Conservation (phyloP, 2,797 vertebrate genomes). For the Phylloscopus collybita region DNA sequence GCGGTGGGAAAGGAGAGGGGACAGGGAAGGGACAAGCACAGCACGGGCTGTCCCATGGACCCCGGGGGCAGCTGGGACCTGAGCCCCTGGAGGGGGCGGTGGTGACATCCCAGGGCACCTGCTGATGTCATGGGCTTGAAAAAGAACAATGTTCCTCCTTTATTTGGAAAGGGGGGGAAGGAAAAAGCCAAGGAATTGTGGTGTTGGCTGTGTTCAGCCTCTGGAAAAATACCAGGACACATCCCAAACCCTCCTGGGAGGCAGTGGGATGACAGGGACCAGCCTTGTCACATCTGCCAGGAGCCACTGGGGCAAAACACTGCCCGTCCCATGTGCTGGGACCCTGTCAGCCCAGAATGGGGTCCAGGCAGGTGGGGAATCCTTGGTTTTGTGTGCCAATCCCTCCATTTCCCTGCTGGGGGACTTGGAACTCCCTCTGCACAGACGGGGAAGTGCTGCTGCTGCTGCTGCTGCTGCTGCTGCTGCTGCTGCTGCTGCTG, state of each 20-base stretch:
- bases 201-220: background rate
- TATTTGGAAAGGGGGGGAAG: background rate
- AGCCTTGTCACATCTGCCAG: background rate
- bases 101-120: background rate
- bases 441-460: rapidly evolving
- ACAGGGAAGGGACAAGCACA: background rate
- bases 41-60: rapidly evolving
- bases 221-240: slow-evolving; percentile 34
- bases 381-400: background rate
- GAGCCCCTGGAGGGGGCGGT: rapidly evolving
- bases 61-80: rapidly evolving
- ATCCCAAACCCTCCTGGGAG: background rate
- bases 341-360: rapidly evolving
- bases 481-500: background rate
- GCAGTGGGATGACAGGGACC: background rate
- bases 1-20: background rate
- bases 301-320: background rate
- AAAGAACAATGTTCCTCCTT: background rate
- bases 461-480: background rate
- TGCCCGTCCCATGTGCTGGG: rapidly evolving
- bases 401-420: background rate
- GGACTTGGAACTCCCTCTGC: background rate
- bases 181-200: background rate
- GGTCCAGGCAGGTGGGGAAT: background rate
- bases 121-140: rapidly evolving